Evolutionary conservation across 2,888 invertebrate genomes (phyloP), one percentile per base, ranked within the genome.

Genomic region (Acronicta aceris): DNA sequence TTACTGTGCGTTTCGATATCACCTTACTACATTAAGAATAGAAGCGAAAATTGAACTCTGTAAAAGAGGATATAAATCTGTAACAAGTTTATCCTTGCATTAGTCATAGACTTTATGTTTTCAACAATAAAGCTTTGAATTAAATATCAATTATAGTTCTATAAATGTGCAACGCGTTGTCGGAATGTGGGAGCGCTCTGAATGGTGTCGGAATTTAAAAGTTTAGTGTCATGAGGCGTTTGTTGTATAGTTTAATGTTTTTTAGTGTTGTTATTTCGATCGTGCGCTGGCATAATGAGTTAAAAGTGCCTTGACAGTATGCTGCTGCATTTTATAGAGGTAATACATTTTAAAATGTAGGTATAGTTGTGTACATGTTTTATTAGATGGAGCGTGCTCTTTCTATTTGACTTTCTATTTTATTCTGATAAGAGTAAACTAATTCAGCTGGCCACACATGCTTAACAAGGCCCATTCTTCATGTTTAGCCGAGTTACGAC

Each of bases 201-300:
- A n/a, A 45, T 17, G 51, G 41, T 49, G 74, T 53, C 36, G 59
- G 58, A 65, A 74, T 62, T 38, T 61, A 38, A 52, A 59, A 74
- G 57, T 74, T 77, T 69, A 48, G 53, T 56, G 45, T 58, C 49
- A 47, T 27, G 48, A 69, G 49, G 56, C 59, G 60, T 77, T 74
- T 76, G 61, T 76, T 76, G 61, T 60, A 45, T 50, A 72, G 59
- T 64, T 60, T 40, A 30, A 53, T 59, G 64, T 62, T 38, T 38
- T n/a, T n/a, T 38, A 38, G 38, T 38, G 38, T 12, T 33, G 73
- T 52, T 15, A 52, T 72, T 45, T 46, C 10, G 38, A 27, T n/a
- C 16, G 17, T 5, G 6, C 42, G 27, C 27, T 42, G 9, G 7
- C 13, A 40, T 41, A 33, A 21, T 8, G 13, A 41, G 16, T 45